A percentile compares a stretch with the other conserved stretches of the same genome.
These are phyloP conservation scores for Mustela lutreola DNA, from an alignment of 2,113 vertebrate species.

Conservation along the genomic window DNA sequence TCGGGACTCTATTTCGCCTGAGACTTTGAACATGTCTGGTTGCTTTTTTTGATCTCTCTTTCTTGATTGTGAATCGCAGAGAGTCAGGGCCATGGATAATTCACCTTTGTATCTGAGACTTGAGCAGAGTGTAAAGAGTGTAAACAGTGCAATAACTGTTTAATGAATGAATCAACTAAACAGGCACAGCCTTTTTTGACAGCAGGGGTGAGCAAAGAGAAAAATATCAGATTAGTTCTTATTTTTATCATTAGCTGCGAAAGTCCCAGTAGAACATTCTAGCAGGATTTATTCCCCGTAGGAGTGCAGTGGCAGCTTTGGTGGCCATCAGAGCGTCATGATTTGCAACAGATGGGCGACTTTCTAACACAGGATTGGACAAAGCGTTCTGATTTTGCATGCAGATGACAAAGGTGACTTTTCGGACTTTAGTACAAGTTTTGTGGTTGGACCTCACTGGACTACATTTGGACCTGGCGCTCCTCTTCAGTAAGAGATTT, in stretches of 20 bases:
- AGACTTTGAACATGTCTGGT: not conserved
- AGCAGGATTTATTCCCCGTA: not conserved
- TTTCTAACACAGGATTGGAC: not conserved
- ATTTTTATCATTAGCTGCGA: not conserved
- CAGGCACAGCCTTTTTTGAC: not conserved
- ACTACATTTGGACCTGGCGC: not conserved
- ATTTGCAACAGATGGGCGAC: not conserved
- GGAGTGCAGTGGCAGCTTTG: not conserved
- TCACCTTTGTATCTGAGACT: not conserved
- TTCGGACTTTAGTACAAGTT: not conserved
- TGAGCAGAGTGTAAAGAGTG: not conserved
- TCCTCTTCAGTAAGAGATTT: not conserved
- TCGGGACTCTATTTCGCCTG: not conserved
- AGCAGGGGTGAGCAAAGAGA: not conserved
- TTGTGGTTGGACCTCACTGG: not conserved
- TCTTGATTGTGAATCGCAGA: not conserved
- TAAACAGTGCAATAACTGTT: not conserved
- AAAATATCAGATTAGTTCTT: not conserved
- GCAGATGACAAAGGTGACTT: not conserved
- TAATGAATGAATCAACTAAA: conserved; percentile 39
- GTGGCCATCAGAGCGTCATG: not conserved
- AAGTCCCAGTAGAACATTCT: not conserved
- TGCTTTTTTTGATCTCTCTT: not conserved
- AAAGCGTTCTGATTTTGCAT: not conserved
- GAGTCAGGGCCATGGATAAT: conserved; percentile 39